Evolutionary conservation across 2,113 vertebrate genomes (phyloP).

Genomic region (Salvelinus alpinus): DNA sequence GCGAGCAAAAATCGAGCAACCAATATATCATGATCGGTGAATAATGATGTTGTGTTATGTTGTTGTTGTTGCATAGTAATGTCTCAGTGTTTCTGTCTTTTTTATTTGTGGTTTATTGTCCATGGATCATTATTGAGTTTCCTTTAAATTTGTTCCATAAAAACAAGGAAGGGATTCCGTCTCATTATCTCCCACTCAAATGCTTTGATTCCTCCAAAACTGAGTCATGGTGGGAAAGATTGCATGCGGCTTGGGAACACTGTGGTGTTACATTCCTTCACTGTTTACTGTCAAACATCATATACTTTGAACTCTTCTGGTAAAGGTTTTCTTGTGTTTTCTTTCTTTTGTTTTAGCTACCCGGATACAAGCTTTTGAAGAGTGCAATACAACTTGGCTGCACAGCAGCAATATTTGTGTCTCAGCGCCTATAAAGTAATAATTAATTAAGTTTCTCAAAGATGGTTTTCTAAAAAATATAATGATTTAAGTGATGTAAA

Average conservation of each 20-base stretch:
- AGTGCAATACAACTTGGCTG: constrained; percentile 88
- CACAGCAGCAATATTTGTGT: constrained; percentile 87
- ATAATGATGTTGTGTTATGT: not conserved
- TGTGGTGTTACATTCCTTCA: not conserved
- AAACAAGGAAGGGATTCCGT: not conserved
- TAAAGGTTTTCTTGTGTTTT: constrained; percentile 5
- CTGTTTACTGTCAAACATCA: constrained; percentile 7
- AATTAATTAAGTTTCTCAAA: not conserved
- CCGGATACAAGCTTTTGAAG: constrained; percentile 87
- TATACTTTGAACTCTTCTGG: not conserved
- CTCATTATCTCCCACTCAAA: not conserved
- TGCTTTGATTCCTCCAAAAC: not conserved
- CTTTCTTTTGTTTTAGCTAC: constrained; percentile 74
- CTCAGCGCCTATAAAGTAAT: constrained; percentile 81
- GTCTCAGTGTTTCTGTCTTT: not conserved
- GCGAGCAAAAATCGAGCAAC: too few relatives aligned
- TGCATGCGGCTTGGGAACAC: not conserved
- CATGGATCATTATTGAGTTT: not conserved
- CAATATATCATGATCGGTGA: too few relatives aligned
- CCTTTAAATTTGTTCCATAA: not conserved
- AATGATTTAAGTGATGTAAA: constrained; percentile 6
- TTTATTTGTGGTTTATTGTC: not conserved
- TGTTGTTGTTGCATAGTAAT: not conserved
- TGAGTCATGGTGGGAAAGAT: not conserved
- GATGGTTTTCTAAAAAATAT: constrained; percentile 30